These are phyloP conservation scores for Tetranychus cinnabarinus DNA, from an alignment of 1,140 invertebrate species.

Conservation along the genomic window DNA sequence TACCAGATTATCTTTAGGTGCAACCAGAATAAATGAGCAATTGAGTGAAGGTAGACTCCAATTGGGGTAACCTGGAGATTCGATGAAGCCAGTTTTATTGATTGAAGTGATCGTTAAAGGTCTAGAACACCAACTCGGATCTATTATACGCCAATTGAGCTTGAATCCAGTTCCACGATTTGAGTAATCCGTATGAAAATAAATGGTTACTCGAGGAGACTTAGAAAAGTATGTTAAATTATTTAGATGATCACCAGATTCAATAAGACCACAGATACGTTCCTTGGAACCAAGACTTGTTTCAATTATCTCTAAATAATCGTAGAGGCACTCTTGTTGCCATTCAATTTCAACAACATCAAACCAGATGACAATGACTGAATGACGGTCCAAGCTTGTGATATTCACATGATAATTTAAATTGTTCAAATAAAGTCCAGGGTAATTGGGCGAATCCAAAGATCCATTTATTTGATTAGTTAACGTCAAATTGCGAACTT, in stretches of 20 bases:
- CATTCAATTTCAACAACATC: constrained; percentile 38
- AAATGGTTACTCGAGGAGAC: constrained; percentile 30
- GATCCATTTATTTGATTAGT: constrained; percentile 3
- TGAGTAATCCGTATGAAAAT: constrained; percentile 44
- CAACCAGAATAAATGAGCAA: constrained; percentile 36
- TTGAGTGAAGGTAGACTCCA: constrained; percentile 37
- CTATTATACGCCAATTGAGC: constrained; percentile 36
- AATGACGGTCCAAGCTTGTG: constrained; percentile 27
- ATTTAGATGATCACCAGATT: background rate
- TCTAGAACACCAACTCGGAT: constrained; percentile 31
- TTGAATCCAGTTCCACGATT: constrained; percentile 36
- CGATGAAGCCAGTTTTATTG: constrained; percentile 11
- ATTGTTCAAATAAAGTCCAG: constrained; percentile 34
- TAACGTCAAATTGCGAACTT: constrained; percentile 5
- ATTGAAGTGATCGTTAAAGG: constrained; percentile 1
- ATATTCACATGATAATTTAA: constrained; percentile 36
- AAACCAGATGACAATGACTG: constrained; percentile 37
- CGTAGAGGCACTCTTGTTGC: constrained; percentile 48
- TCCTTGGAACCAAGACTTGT: constrained; percentile 5
- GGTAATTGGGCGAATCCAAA: constrained; percentile 10
- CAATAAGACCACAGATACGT: background rate
- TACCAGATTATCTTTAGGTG: constrained; percentile 33
- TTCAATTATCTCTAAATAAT: constrained; percentile 33
- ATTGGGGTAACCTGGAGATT: constrained; percentile 41
- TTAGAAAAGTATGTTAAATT: constrained; percentile 28